Base-by-base conservation (phyloP, 1,140 invertebrate species). In the Odontomachus brunneus region DNA sequence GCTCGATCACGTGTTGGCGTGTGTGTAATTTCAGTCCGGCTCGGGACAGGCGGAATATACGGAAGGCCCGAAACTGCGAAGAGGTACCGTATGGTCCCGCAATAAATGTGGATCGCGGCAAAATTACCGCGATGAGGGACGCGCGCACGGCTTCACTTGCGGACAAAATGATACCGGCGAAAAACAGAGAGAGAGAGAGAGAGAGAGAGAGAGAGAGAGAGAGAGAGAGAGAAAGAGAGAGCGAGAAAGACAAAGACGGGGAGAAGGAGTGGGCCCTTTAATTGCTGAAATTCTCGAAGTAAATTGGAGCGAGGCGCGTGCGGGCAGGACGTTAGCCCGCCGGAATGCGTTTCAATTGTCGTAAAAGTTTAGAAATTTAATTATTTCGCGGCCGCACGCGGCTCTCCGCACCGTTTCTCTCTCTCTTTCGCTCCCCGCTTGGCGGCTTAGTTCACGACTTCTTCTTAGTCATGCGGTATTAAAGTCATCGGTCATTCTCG, bases 331-430 rank as follows among this genome's bases (percentile, higher is more conserved):
- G 67, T 84, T 76, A 60, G 44, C 49, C 48, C 48, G 44, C 33
- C 26, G 60, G 59, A 80, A 71, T 87, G 66, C 60, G 48, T 53
- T 66, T 72, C 78, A 66, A 87, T 82, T 59, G 66, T 78, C 83
- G 84, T 85, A 84, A 85, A 85, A 82, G 59, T 84, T 82, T 85
- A 67, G 84, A 89, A 88, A 89, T 89, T 89, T 89, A 88, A 89
- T 89, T 89, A 89, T 83, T 82, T 53, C 7, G 75, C 65, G 63
- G n/a, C 44, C 49, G 69, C 65, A 44, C 65, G 14, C 65, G 14
- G 33, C 65, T 57, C 26, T 29, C 63, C 11, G 19, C 14, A 9
- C 53, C 59, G 4, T 11, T 15, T 62, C 55, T 26, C 62, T 19
- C 22, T 62, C 17, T 17, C 26, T 75, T 7, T 33, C 19, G 38